Percentiles rank a stretch among this genome's conserved stretches.
phyloP scores from a whole-genome alignment of 2,113 vertebrate genomes.

The Elephantulus edwardii region DNA sequence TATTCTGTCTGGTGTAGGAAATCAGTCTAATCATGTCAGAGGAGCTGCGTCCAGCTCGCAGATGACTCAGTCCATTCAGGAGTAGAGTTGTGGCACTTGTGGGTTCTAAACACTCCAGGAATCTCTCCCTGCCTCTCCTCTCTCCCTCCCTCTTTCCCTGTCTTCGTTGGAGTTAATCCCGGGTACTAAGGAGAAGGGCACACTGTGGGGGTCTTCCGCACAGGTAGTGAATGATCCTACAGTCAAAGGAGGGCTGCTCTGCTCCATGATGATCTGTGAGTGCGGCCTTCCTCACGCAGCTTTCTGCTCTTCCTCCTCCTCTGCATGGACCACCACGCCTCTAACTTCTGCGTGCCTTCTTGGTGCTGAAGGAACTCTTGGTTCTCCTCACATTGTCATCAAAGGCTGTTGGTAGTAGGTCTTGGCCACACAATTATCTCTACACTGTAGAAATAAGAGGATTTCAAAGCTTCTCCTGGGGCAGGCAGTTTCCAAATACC shows the following conservation, averaged over 20 bases:
- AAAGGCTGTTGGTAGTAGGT: fast-evolving
- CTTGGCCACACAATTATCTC: neutral
- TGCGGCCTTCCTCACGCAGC: neutral
- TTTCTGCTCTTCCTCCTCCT: neutral
- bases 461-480: neutral
- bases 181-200: neutral
- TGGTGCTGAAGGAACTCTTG: neutral
- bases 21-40: slow-evolving; percentile 69
- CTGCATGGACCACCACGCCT: neutral
- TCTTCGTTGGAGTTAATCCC: neutral
- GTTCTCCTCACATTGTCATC: neutral
- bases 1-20: slow-evolving; percentile 59
- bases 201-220: neutral
- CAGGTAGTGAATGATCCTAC: neutral
- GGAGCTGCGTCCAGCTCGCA: slow-evolving; percentile 22
- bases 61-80: slow-evolving; percentile 53
- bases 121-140: neutral
- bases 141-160: too few species aligned
- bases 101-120: neutral
- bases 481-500: neutral
- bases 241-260: neutral
- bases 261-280: neutral
- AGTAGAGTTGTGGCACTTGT: slow-evolving; percentile 38
- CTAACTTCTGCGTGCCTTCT: neutral
- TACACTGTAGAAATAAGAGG: neutral